phyloP scores from a whole-genome alignment of 2,113 vertebrate species.

The Addax nasomaculatus region DNA sequence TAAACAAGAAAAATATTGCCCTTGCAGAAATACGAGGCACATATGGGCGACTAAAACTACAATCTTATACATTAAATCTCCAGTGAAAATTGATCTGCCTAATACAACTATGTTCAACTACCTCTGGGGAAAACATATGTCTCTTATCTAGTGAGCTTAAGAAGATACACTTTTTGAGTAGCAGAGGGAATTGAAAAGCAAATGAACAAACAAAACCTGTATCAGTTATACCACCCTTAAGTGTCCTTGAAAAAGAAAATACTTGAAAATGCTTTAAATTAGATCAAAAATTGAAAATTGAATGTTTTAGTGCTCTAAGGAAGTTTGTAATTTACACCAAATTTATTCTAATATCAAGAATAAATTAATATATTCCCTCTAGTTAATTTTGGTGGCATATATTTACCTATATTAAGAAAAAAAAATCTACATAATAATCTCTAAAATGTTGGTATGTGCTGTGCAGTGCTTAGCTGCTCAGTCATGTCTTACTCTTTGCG shows the following conservation, averaged over 20 bases:
- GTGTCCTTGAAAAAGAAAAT: background rate
- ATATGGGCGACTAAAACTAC: background rate
- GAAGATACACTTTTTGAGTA: background rate
- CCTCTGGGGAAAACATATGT: background rate
- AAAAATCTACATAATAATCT: background rate
- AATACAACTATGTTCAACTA: background rate
- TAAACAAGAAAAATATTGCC: background rate
- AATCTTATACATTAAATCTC: background rate
- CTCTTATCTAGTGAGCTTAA: background rate
- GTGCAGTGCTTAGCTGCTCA: background rate
- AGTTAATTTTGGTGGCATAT: background rate
- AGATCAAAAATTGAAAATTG: background rate
- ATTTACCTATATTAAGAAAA: background rate
- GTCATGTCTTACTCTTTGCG: background rate
- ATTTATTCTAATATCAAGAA: background rate
- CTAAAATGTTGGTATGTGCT: background rate
- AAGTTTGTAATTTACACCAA: background rate
- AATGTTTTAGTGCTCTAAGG: background rate
- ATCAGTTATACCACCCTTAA: background rate
- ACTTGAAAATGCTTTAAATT: background rate
- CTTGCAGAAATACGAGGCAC: background rate
- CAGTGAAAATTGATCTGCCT: background rate
- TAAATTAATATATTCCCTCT: background rate
- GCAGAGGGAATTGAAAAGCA: background rate
- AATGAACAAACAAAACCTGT: background rate